Conservation (phyloP, 2,113 vertebrate genomes). For the Butastur rufipennis region DNA sequence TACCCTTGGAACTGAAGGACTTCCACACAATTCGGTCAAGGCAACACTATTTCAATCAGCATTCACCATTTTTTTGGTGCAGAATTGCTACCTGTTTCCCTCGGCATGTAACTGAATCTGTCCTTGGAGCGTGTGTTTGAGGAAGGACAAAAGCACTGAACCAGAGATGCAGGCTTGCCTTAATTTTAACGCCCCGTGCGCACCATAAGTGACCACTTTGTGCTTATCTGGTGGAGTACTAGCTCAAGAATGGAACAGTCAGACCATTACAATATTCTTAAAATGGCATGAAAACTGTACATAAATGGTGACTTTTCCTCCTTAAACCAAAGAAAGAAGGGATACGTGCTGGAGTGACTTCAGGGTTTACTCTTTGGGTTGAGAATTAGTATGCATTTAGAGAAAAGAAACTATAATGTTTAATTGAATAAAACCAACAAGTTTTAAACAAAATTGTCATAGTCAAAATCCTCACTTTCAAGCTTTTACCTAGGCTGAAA, state of each 20-base stretch:
- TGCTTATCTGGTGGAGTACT: neutral
- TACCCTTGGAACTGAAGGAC: neutral
- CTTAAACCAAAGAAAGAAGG: neutral
- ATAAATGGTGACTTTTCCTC: neutral
- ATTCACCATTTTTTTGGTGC: neutral
- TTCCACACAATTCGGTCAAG: neutral
- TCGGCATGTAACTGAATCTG: neutral
- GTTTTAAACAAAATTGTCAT: neutral
- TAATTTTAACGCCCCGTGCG: neutral
- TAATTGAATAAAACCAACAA: neutral
- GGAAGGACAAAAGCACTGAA: neutral
- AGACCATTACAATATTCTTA: neutral
- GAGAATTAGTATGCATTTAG: neutral
- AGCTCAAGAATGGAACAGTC: neutral
- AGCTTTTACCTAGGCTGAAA: neutral
- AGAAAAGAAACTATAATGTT: neutral
- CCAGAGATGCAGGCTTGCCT: accelerated
- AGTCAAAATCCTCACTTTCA: neutral
- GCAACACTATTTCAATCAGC: neutral
- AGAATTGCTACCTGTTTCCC: neutral
- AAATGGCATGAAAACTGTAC: neutral
- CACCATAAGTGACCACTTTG: neutral
- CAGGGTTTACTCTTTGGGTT: neutral
- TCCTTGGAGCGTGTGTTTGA: neutral
- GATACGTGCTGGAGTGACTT: neutral